Percentiles rank a stretch among this genome's conserved stretches.
These are phyloP conservation scores for Halocaridina rubra DNA, from an alignment of 2,888 invertebrate genomes.

Conservation along the genomic window DNA sequence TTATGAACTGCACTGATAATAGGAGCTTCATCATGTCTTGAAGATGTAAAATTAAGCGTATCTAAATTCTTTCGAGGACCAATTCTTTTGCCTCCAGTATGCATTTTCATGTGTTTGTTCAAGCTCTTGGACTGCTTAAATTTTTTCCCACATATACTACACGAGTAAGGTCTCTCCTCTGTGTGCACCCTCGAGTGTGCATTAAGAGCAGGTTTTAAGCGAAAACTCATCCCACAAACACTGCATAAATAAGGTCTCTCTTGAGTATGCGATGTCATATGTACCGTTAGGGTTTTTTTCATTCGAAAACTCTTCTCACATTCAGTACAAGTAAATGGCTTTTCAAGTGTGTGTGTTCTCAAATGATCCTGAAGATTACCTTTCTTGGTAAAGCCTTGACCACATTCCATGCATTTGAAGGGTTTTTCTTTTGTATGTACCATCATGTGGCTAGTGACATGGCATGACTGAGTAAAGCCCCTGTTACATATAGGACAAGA, in stretches of 20 bases:
- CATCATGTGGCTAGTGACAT: background rate
- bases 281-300: background rate
- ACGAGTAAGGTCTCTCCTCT: background rate
- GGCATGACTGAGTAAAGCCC: background rate
- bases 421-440: background rate
- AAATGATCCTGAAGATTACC: background rate
- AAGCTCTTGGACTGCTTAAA: background rate
- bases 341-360: background rate
- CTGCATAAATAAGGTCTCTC: background rate
- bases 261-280: background rate
- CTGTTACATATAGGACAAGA: no score
- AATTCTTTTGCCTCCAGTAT: no score
- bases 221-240: background rate
- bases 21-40: no score
- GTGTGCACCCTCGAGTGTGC: background rate
- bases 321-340: background rate
- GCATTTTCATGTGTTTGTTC: background rate
- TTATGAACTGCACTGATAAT: no score
- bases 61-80: no score
- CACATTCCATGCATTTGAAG: background rate
- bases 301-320: background rate
- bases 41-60: no score
- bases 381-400: background rate
- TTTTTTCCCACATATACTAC: background rate
- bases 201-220: background rate